A percentile compares a stretch with the other conserved stretches of the same genome.
Conservation (phyloP, 1,140 invertebrate species). For the Cydia fagiglandana region DNA sequence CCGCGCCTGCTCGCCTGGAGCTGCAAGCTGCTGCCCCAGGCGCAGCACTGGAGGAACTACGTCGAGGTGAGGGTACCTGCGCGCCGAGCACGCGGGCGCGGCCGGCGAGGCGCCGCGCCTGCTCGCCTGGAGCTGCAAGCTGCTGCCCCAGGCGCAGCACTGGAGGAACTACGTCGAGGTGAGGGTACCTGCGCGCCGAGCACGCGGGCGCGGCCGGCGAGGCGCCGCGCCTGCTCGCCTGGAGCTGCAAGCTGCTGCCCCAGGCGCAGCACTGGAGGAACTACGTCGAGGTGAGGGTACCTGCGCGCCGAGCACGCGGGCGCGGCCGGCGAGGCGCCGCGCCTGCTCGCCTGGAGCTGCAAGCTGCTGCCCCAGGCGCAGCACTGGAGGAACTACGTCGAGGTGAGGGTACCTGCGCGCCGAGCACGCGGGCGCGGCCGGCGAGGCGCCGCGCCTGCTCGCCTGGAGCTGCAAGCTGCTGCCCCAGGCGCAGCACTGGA, state of each 20-base stretch:
- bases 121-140: conserved; percentile 90
- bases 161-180: conserved; percentile 36
- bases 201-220: conserved; percentile 84
- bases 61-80: conserved; percentile 33
- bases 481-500: conserved; percentile 34
- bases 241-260: conserved; percentile 86
- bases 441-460: conserved; percentile 89
- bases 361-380: conserved; percentile 80
- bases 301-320: not conserved
- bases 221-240: conserved; percentile 89
- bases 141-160: conserved; percentile 61
- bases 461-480: conserved; percentile 90
- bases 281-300: conserved; percentile 36
- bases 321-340: conserved; percentile 89
- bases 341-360: conserved; percentile 90
- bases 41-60: conserved; percentile 34
- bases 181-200: not conserved
- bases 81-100: conserved; percentile 50
- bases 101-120: conserved; percentile 91
- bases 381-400: conserved; percentile 33
- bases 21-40: conserved; percentile 82
- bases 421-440: conserved; percentile 78
- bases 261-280: conserved; percentile 33
- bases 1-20: conserved; percentile 90
- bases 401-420: conserved; percentile 26